A percentile compares a stretch with the other conserved stretches of the same genome.
Evolutionary conservation across 2,797 vertebrate species (phyloP).

Genomic region (Epinephelus coioides): DNA sequence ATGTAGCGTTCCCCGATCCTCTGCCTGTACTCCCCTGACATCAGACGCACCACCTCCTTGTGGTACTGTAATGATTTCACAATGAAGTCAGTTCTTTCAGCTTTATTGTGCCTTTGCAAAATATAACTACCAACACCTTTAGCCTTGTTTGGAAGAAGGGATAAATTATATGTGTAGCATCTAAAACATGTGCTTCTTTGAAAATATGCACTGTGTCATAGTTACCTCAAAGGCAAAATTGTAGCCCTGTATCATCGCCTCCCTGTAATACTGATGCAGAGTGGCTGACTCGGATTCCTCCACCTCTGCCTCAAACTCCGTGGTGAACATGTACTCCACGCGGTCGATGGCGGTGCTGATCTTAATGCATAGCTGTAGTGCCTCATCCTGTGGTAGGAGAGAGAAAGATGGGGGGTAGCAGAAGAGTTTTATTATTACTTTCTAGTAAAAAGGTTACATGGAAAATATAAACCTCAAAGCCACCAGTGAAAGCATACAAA

Average conservation of each 20-base stretch:
- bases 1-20: slow-evolving; percentile 98
- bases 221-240: slow-evolving; percentile 99
- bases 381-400: slow-evolving; percentile 88
- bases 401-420: neutral
- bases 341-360: slow-evolving; percentile 94
- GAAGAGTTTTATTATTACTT: neutral
- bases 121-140: neutral
- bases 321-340: slow-evolving; percentile 96
- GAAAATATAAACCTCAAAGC: neutral
- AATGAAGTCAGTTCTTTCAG: neutral
- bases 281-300: slow-evolving; percentile 95
- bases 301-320: slow-evolving; percentile 94
- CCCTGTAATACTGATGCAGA: slow-evolving; percentile 96
- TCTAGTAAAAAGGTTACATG: neutral
- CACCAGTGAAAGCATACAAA: neutral
- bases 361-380: slow-evolving; percentile 95
- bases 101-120: neutral
- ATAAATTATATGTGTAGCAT: neutral
- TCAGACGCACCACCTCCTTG: slow-evolving; percentile 98
- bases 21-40: slow-evolving; percentile 98
- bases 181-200: neutral
- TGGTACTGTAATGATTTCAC: slow-evolving; percentile 89
- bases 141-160: neutral
- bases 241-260: slow-evolving; percentile 98
- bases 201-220: neutral